Conservation (phyloP, 64 coral and sea anemone species). For the Montipora capricornis region DNA sequence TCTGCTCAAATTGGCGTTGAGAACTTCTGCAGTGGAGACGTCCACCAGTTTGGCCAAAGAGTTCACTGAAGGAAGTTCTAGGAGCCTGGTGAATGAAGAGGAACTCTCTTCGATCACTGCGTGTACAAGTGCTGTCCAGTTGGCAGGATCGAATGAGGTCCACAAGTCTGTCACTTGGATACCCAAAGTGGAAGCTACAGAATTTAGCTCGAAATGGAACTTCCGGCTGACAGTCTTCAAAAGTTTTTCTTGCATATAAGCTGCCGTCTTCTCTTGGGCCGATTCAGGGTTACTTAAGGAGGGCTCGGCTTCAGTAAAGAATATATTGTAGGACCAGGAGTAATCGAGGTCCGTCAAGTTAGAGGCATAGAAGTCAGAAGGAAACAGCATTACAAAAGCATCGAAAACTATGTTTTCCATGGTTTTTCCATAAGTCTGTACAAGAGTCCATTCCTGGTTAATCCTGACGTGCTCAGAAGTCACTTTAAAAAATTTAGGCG, state of each 20-base stretch:
- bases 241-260: constrained; percentile 29
- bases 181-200: neutral
- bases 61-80: constrained; percentile 30
- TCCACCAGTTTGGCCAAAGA: constrained; percentile 39
- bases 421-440: neutral
- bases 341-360: neutral
- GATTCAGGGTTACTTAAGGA: neutral
- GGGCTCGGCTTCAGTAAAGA: neutral
- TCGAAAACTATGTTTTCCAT: too few relatives aligned
- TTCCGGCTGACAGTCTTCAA: constrained; percentile 30
- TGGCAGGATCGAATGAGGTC: constrained; percentile 55
- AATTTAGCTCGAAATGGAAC: neutral
- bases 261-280: neutral
- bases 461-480: neutral
- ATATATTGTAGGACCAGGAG: neutral
- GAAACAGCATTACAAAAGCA: constrained; percentile 36
- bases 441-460: neutral
- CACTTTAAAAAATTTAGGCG: neutral
- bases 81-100: neutral
- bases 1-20: constrained; percentile 16
- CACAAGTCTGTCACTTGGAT: constrained; percentile 36
- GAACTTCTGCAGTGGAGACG: neutral
- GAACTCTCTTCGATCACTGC: neutral
- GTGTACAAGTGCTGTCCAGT: constrained; percentile 61
- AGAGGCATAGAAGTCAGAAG: neutral